phyloP scores from a whole-genome alignment of 2,888 invertebrate species.

The Heliconius hortense region DNA sequence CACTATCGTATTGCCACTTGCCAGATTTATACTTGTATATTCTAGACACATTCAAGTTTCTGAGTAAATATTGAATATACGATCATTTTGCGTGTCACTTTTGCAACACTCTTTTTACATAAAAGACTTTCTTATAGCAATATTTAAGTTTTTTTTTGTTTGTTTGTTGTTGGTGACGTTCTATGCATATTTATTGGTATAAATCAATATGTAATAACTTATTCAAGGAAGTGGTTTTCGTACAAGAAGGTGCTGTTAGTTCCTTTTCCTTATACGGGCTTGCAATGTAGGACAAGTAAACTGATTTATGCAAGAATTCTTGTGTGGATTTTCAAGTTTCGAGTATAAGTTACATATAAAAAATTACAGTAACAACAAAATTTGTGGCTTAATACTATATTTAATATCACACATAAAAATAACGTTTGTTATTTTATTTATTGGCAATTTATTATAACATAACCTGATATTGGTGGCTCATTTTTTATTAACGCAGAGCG shows the following conservation, averaged over 20 bases:
- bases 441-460: too few species aligned
- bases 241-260: not conserved
- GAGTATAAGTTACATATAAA: not conserved
- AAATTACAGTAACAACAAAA: not conserved
- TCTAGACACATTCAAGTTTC: not conserved
- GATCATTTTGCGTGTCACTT: too few species aligned
- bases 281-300: constrained; percentile 14
- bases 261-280: constrained; percentile 21
- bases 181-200: not conserved
- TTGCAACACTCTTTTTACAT: not conserved
- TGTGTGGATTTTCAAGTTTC: constrained; percentile 3
- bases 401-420: too few species aligned
- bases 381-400: not conserved
- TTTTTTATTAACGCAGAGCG: too few species aligned
- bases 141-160: not conserved
- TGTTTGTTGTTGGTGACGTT: not conserved
- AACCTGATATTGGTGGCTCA: too few species aligned
- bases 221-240: constrained; percentile 22
- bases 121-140: not conserved
- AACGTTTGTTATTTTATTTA: too few species aligned
- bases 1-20: not conserved
- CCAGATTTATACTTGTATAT: not conserved
- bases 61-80: not conserved
- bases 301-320: constrained; percentile 21
- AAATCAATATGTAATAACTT: constrained; percentile 13